Conservation (phyloP, 2,888 invertebrate genomes). For the Phaonia tiefii region DNA sequence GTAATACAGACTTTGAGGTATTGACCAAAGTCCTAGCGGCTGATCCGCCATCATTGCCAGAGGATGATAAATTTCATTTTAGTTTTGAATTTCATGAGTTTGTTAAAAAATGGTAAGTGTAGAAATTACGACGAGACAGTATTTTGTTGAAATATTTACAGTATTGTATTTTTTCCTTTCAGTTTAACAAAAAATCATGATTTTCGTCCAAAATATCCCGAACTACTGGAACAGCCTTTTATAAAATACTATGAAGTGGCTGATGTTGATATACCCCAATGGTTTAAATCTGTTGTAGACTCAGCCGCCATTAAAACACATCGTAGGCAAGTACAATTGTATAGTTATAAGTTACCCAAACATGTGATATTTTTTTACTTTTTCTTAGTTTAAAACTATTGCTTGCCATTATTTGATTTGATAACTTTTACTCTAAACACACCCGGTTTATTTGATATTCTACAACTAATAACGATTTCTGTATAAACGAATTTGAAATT, state of each 20-base stretch:
- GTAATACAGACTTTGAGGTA: constrained; percentile 98
- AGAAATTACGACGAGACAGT: too few species aligned
- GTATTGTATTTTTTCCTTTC: constrained; percentile 65
- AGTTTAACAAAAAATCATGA: constrained; percentile 97
- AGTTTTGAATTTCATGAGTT: constrained; percentile 93
- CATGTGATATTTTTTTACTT: not conserved
- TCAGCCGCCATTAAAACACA: constrained; percentile 80
- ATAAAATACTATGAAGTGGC: constrained; percentile 89
- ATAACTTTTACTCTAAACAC: constrained; percentile 7
- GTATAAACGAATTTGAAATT: constrained; percentile 25
- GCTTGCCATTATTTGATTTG: constrained; percentile 51
- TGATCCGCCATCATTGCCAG: constrained; percentile 93
- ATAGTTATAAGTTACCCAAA: not conserved
- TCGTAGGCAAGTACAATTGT: constrained; percentile 76
- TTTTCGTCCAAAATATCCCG: constrained; percentile 95
- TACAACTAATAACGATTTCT: constrained; percentile 42
- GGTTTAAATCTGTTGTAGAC: constrained; percentile 88
- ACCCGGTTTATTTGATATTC: not conserved
- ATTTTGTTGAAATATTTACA: too few species aligned
- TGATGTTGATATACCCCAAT: constrained; percentile 88
- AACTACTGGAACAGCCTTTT: constrained; percentile 93
- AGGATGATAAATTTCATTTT: constrained; percentile 84
- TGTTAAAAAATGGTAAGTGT: constrained; percentile 91
- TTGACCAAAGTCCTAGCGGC: constrained; percentile 94
- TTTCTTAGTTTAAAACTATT: constrained; percentile 33